A percentile compares a stretch with the other conserved stretches of the same genome.
Conservation (phyloP, 2,888 invertebrate species). For the Leptopterna dolabrata region DNA sequence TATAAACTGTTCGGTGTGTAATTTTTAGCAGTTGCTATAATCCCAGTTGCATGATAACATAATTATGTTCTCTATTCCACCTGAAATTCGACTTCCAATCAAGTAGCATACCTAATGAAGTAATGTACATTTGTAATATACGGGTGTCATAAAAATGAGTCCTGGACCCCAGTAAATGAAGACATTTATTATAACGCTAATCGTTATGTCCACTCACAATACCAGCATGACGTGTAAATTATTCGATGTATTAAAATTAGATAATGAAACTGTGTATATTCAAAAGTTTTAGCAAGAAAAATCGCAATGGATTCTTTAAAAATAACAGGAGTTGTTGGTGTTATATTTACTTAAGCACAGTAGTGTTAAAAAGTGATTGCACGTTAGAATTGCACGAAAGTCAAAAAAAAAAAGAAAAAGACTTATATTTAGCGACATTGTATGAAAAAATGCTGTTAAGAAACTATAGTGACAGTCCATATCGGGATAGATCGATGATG, state of each 20-base stretch:
- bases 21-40: neutral
- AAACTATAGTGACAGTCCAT: conserved; percentile 2
- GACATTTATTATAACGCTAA: neutral
- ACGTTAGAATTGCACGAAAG: conserved; percentile 9
- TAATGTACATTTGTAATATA: neutral
- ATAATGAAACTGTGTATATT: neutral
- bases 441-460: neutral
- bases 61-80: neutral
- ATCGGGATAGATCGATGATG: neutral
- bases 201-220: neutral
- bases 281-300: neutral
- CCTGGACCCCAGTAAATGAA: neutral
- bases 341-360: neutral
- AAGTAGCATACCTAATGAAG: neutral
- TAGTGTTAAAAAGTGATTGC: neutral
- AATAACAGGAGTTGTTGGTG: neutral
- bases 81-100: neutral
- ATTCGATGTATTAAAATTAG: neutral
- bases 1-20: too few relatives aligned
- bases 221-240: neutral
- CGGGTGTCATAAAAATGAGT: neutral
- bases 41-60: neutral
- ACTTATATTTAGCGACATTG: neutral
- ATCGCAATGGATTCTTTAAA: neutral
- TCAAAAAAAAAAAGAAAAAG: neutral